Percentiles rank a stretch among this genome's conserved stretches.
phyloP scores from a whole-genome alignment of 2,797 vertebrate genomes.

The Ptychobarbus kaznakovi region DNA sequence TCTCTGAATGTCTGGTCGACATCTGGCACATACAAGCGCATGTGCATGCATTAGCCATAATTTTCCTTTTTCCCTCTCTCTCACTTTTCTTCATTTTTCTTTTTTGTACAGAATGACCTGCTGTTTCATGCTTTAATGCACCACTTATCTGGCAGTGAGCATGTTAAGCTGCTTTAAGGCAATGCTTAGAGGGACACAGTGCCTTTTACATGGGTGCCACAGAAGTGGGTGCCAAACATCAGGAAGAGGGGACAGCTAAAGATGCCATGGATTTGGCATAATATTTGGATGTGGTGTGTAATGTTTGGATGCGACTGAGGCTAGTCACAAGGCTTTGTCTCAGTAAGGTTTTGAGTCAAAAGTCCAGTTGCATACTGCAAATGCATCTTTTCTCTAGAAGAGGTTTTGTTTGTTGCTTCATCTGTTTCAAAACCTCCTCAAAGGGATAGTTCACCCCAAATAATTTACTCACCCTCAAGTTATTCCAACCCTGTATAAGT shows the following conservation, averaged over 20 bases:
- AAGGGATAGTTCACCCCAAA: background rate
- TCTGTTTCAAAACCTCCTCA: background rate
- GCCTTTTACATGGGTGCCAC: conserved; percentile 1
- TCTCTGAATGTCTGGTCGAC: conserved; percentile 5
- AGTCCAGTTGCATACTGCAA: background rate
- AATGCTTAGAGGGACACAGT: conserved; percentile 37
- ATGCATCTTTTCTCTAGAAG: background rate
- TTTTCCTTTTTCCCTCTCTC: conserved; percentile 26
- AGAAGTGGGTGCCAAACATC: conserved; percentile 56
- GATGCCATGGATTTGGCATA: background rate
- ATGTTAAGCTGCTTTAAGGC: conserved; percentile 55
- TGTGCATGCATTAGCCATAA: conserved; percentile 54
- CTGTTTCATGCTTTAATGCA: conserved; percentile 50
- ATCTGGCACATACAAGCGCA: conserved; percentile 9
- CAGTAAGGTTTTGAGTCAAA: background rate
- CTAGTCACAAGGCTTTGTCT: background rate
- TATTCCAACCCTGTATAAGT: background rate
- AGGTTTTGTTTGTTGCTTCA: background rate
- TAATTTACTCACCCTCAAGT: background rate
- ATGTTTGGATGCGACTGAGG: background rate
- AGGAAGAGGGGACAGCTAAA: conserved; percentile 47
- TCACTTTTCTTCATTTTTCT: conserved; percentile 23
- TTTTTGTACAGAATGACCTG: conserved; percentile 30
- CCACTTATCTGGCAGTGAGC: conserved; percentile 41
- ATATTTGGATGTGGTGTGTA: background rate